These are phyloP conservation scores for Peromyscus leucopus DNA, from an alignment of 2,113 vertebrate genomes.

Conservation along the genomic window DNA sequence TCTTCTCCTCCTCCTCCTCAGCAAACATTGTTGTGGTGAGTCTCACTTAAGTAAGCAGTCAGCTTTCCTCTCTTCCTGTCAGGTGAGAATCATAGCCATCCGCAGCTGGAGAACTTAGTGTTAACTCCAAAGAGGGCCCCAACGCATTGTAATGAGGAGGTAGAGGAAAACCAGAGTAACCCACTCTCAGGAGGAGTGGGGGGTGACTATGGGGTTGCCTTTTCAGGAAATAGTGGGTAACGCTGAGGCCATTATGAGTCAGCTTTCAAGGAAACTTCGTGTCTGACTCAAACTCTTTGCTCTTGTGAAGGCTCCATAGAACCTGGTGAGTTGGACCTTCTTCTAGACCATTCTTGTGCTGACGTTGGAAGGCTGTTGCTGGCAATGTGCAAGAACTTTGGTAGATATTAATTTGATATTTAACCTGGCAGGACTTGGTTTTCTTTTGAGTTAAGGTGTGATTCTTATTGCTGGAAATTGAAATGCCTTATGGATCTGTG, in stretches of 20 bases:
- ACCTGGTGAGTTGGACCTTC: constrained; percentile 74
- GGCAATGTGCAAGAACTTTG: background rate
- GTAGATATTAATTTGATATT: background rate
- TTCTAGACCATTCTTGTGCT: constrained; percentile 50
- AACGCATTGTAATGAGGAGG: constrained; percentile 1
- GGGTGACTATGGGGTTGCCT: background rate
- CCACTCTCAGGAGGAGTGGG: background rate
- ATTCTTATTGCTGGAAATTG: background rate
- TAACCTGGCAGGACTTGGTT: background rate
- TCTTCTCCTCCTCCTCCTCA: constrained; percentile 73
- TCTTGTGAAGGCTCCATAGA: background rate
- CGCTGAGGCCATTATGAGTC: constrained; percentile 16
- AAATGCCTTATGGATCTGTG: background rate
- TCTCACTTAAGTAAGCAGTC: constrained; percentile 76
- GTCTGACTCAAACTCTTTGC: constrained; percentile 66
- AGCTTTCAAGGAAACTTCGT: constrained; percentile 39
- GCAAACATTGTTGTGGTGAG: constrained; percentile 84
- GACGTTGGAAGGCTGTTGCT: background rate
- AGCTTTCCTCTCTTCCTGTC: constrained; percentile 68
- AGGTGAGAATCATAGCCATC: background rate
- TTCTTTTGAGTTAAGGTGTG: constrained; percentile 31
- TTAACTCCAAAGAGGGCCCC: background rate
- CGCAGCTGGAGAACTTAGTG: background rate
- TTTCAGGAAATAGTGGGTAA: constrained; percentile 49
- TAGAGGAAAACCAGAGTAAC: background rate